Conservation (phyloP, 2,797 vertebrate genomes). For the Macropus fuliginosus region DNA sequence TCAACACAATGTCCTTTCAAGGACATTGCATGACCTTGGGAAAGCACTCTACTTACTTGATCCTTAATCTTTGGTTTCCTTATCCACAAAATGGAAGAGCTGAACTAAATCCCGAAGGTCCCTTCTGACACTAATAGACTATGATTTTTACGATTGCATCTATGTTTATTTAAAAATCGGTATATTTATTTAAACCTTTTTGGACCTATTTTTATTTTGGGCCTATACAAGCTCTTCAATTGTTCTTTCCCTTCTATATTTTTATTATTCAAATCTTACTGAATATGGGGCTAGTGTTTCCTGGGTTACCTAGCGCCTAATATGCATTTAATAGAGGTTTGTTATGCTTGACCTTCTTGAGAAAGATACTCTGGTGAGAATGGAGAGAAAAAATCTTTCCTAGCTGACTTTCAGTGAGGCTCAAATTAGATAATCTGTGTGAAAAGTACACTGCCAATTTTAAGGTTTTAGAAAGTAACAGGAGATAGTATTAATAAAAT, state of each 20-base stretch:
- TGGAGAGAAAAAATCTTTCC: background rate
- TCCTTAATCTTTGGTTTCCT: background rate
- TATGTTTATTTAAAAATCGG: conserved; percentile 41
- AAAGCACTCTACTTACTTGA: background rate
- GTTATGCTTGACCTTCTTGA: background rate
- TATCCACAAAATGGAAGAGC: conserved; percentile 31
- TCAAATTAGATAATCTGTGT: background rate
- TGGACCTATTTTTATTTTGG: background rate
- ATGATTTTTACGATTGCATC: conserved; percentile 25
- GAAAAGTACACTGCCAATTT: background rate
- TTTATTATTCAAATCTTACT: background rate
- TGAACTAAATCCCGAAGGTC: background rate
- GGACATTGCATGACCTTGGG: background rate
- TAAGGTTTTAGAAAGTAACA: background rate
- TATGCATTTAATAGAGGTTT: background rate
- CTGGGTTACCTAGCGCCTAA: background rate
- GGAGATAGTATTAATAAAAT: background rate
- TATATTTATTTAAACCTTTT: conserved; percentile 38
- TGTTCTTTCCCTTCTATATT: background rate
- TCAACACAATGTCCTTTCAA: background rate
- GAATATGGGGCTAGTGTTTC: background rate
- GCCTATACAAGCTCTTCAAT: background rate
- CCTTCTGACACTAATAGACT: conserved; percentile 28
- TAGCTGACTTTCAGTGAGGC: background rate
- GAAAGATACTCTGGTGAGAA: background rate